A percentile compares a stretch with the other conserved stretches of the same genome.
Conservation (phyloP, 2,888 invertebrate genomes). For the Prosapia bicincta region DNA sequence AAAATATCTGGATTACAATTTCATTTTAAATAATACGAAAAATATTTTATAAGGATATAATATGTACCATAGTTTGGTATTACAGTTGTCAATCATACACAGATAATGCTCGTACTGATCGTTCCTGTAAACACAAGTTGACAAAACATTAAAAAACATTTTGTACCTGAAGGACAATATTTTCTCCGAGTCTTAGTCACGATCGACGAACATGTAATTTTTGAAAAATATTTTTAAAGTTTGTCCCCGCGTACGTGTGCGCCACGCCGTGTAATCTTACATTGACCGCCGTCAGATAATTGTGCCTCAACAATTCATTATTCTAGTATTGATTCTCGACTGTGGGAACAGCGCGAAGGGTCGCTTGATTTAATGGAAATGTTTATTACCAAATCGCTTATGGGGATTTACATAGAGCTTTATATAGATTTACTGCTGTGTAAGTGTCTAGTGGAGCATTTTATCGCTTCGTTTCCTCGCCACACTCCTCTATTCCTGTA, state of each 20-base stretch:
- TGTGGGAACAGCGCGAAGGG: background rate
- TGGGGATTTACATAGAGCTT: background rate
- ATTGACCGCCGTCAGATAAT: background rate
- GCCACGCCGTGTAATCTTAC: background rate
- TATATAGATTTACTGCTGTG: background rate
- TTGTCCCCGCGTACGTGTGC: background rate
- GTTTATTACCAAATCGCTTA: background rate
- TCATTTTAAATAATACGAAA: too few relatives aligned
- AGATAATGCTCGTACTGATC: too few relatives aligned
- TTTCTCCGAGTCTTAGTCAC: background rate
- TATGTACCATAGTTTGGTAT: too few relatives aligned
- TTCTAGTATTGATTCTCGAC: background rate
- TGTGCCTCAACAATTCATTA: background rate
- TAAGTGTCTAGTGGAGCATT: background rate
- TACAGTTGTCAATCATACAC: too few relatives aligned
- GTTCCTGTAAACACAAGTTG: too few relatives aligned
- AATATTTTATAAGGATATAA: too few relatives aligned
- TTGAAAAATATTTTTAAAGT: background rate
- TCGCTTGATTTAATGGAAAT: background rate
- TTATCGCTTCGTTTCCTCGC: background rate
- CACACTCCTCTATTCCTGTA: too few relatives aligned
- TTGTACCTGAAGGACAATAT: background rate
- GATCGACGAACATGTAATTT: background rate
- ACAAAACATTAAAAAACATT: background rate
- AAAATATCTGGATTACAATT: too few relatives aligned